Base-by-base conservation (phyloP, 2,113 vertebrate genomes). In the Sialia sialis region DNA sequence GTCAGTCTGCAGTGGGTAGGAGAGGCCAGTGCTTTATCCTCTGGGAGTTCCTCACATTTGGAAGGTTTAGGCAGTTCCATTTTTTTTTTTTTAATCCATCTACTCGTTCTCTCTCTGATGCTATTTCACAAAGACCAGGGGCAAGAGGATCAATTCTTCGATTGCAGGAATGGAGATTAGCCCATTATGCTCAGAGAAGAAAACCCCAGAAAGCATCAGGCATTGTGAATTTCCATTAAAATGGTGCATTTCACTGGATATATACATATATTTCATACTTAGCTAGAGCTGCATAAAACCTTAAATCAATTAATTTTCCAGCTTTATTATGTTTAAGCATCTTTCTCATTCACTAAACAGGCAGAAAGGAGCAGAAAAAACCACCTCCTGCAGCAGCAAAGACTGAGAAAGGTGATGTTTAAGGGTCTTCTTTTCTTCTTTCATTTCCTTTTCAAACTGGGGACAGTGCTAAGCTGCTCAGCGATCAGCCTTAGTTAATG, bases 321-420 rank as follows among this genome's bases (percentile, higher is more conserved):
- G 63, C 60, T 87, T 96, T 92, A 66, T 94, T 79, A 89, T 85
- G 81, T 95, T 96, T 91, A 94, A 96, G 64, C 75, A 78, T 89
- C 95, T 93, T 97, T 93, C 46, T 96, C 72, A 97, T 98, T 98
- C 89, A 93, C 97, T 96, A 97, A 98, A 98, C 94, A 90, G 83
- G 97, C 87, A 97, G 95, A 96, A 97, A 98, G 98, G 97, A 97
- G 86, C 98, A 98, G 97, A 98, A 97, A 98, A 99, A 98, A 83
- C 94, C 94, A 64, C 96, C 97, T 93, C 93, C 95, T 66, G 94
- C 95, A 73, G 97, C 98, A 97, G 97, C 96, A 86, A 98, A 98
- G 97, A 93, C 97, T 92, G 97, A 97, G 76, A 98, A 98, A 98
- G 98, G 98, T 99, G 96, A 97, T 73, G 56, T 67, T 30, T 89